Base-by-base conservation (phyloP, 2,113 vertebrate genomes). In the Halichoerus grypus region DNA sequence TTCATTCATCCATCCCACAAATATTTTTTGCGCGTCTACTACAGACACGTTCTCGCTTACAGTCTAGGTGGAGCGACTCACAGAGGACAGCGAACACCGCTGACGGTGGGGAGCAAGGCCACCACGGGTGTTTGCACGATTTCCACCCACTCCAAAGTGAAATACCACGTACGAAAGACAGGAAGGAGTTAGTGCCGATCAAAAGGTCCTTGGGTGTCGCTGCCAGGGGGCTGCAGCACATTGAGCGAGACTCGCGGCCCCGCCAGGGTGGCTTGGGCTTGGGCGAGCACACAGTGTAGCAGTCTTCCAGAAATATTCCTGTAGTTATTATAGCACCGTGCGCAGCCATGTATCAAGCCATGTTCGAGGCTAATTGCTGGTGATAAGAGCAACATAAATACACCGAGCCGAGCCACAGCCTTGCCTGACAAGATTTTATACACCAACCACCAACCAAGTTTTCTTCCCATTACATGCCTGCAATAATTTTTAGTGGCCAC, bases 351-450 rank as follows among this genome's bases (percentile, higher is more conserved):
- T 91, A 97, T 49, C 2, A 7, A 94, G 92, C 81, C 85, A 90
- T 31, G 7, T 91, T 63, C 92, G 88, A 85, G 96, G 92, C 96
- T 98, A 98, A 98, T 93, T 97, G 86, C 96, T 83, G 76, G 96
- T 79, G 93, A 97, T 95, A 97, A 95, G 94, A 97, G 90, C 97
- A 88, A 91, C 97, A 97, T 97, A 97, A 97, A 94, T 93, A 94
- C 2, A 83, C 80, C 46, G 57, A 97, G 65, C 91, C 91, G 53
- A 97, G 65, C 91, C 92, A 86, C 81, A 96, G 91, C 87, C 96
- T 55, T 53, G 91, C 88, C 95, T 88, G 97, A 97, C 91, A 95
- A 83, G 97, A 53, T 93, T 94, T 95, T 97, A 97, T 59, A 96
- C 51, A n/a, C 76, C 85, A 95, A 85, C 93, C 84, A 92, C 88